phyloP scores from a whole-genome alignment of 2,113 vertebrate genomes.

The Nematolebias whitei region DNA sequence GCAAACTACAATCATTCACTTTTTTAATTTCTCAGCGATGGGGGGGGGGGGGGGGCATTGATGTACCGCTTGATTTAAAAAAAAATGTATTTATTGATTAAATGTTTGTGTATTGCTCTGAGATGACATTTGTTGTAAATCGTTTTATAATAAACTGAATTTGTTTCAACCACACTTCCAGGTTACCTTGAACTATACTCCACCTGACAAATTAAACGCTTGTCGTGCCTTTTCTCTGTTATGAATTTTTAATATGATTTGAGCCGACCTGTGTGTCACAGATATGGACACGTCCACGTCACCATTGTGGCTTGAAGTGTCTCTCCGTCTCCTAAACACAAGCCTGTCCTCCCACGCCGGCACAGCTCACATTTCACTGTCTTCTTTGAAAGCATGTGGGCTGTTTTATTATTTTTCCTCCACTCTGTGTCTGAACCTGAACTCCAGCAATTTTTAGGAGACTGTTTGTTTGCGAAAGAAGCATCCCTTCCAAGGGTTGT shows the following conservation, averaged over 20 bases:
- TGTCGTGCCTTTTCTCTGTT: background rate
- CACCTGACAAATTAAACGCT: slow-evolving; percentile 7
- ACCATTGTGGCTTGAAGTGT: slow-evolving; percentile 21
- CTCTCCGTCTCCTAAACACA: slow-evolving; percentile 29
- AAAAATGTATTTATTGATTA: too few relatives aligned
- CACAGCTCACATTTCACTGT: slow-evolving; percentile 24
- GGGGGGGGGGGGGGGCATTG: too few relatives aligned
- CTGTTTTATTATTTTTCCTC: background rate
- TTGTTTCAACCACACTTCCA: background rate
- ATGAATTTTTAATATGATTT: slow-evolving; percentile 1
- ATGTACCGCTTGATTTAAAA: too few relatives aligned
- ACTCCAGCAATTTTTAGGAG: slow-evolving; percentile 1
- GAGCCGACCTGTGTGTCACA: slow-evolving; percentile 25
- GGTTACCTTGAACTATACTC: too few relatives aligned
- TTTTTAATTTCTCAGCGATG: too few relatives aligned
- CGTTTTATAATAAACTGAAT: too few relatives aligned
- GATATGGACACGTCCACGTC: slow-evolving; percentile 12
- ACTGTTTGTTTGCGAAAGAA: slow-evolving; percentile 24
- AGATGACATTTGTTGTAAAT: too few relatives aligned
- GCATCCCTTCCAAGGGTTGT: slow-evolving; percentile 32
- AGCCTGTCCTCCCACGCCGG: slow-evolving; percentile 59
- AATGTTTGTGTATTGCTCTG: too few relatives aligned
- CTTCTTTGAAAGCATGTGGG: slow-evolving; percentile 46
- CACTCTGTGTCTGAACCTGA: slow-evolving; percentile 23
- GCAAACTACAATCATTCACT: too few relatives aligned